Evolutionary conservation across 2,888 invertebrate species (phyloP).

Genomic region (Scaptomyza caliginosa): DNA sequence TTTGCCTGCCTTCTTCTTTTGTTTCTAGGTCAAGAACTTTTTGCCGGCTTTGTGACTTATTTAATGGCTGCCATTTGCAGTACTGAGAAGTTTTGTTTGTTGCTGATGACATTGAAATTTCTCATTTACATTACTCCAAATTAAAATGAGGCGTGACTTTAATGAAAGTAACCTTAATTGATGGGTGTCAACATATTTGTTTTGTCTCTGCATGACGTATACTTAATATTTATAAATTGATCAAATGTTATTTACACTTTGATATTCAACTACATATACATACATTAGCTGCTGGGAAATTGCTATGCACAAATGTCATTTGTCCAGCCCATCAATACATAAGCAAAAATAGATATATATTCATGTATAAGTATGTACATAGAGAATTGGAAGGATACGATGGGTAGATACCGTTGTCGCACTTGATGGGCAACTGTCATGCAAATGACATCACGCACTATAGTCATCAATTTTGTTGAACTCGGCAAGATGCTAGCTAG

Average conservation of each 20-base stretch:
- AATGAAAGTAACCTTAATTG: conserved; percentile 13
- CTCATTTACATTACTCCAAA: conserved; percentile 8
- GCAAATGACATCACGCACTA: conserved; percentile 80
- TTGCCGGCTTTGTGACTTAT: conserved; percentile 52
- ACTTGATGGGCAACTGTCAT: conserved; percentile 69
- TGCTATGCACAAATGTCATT: conserved; percentile 4
- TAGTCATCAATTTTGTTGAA: conserved; percentile 74
- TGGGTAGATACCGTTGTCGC: conserved; percentile 15
- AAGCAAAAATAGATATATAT: not conserved
- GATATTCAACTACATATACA: not conserved
- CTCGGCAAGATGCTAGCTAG: conserved; percentile 21
- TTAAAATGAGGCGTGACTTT: conserved; percentile 2
- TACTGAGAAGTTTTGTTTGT: not conserved
- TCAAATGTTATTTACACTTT: not conserved
- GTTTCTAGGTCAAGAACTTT: conserved; percentile 83
- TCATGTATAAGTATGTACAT: conserved; percentile 3
- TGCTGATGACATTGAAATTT: conserved; percentile 48
- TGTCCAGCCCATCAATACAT: conserved; percentile 7
- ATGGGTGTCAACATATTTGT: too few species aligned
- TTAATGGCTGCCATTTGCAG: conserved; percentile 20
- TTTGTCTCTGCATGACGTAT: conserved; percentile 16
- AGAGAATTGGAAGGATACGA: conserved; percentile 8
- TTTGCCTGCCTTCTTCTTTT: conserved; percentile 58
- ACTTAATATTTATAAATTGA: conserved; percentile 9
- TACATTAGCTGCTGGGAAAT: not conserved